Percentiles rank a stretch among this genome's conserved stretches.
Evolutionary conservation across 2,797 vertebrate species (phyloP).

Genomic region (Alauda arvensis): DNA sequence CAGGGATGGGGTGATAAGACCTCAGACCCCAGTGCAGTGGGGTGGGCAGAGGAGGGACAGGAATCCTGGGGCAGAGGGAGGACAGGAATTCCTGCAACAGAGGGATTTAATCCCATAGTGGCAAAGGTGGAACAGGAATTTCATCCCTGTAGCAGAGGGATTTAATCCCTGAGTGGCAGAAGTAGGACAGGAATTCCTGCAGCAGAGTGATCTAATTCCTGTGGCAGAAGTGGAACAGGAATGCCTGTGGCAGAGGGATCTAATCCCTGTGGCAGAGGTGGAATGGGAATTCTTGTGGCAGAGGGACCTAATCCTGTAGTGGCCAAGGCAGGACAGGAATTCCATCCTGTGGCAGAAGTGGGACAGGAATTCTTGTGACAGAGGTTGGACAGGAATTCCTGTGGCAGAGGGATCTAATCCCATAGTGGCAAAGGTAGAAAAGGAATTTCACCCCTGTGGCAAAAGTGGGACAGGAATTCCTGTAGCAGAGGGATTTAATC

Average conservation of each 20-base stretch:
- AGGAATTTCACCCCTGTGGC: background rate
- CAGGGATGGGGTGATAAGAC: background rate
- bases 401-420: background rate
- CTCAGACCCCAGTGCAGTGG: accelerated
- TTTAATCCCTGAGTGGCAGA: background rate
- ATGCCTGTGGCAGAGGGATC: background rate
- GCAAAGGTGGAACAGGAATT: background rate
- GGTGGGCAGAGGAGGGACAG: background rate
- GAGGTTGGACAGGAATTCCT: background rate
- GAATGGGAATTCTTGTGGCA: background rate
- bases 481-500: background rate
- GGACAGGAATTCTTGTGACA: background rate
- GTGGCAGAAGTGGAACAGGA: background rate
- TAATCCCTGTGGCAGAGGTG: too few relatives aligned
- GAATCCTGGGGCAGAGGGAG: background rate
- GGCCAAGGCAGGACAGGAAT: background rate
- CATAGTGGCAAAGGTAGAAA: background rate
- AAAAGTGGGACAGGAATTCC: background rate
- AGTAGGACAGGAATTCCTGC: too few relatives aligned
- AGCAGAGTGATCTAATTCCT: background rate
- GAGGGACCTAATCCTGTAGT: background rate
- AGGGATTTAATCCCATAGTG: background rate
- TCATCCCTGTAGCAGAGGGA: background rate
- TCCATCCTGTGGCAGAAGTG: too few relatives aligned
- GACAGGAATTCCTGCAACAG: background rate